A percentile compares a stretch with the other conserved stretches of the same genome.
Conservation (phyloP, 2,797 vertebrate species). For the Lepidocolaptes lacrymiger region DNA sequence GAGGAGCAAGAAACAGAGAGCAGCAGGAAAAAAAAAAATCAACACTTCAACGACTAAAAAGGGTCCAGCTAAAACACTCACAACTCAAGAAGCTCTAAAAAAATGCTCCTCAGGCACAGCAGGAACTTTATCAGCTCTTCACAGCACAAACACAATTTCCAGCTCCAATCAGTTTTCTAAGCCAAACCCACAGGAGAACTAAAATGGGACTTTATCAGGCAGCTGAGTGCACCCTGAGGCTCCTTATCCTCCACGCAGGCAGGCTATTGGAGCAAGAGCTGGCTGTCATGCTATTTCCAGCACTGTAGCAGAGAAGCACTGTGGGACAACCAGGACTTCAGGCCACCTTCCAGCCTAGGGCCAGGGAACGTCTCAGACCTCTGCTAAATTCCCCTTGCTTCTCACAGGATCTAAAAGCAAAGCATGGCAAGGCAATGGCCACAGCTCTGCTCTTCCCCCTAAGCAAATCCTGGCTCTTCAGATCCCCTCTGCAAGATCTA, state of each 20-base stretch:
- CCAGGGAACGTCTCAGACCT: not conserved
- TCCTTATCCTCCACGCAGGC: not conserved
- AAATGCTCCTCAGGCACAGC: not conserved
- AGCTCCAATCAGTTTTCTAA: not conserved
- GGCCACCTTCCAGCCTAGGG: not conserved
- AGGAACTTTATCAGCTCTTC: not conserved
- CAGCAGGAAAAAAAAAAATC: not conserved
- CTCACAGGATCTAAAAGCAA: not conserved
- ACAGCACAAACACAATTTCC: not conserved
- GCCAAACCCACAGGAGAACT: not conserved
- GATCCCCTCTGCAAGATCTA: not conserved
- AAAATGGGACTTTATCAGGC: not conserved
- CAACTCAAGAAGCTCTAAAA: not conserved
- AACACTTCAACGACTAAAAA: not conserved
- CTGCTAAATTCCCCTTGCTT: not conserved
- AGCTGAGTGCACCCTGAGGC: not conserved
- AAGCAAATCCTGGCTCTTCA: not conserved
- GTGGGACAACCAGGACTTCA: not conserved
- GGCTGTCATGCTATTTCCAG: not conserved
- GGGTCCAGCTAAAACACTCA: not conserved
- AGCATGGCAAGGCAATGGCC: rapidly evolving
- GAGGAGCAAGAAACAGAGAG: not conserved
- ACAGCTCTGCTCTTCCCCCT: not conserved
- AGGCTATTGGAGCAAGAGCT: not conserved
- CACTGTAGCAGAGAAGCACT: not conserved